phyloP scores from a whole-genome alignment of 1,140 invertebrate genomes.

The Hylaeus anthracinus region DNA sequence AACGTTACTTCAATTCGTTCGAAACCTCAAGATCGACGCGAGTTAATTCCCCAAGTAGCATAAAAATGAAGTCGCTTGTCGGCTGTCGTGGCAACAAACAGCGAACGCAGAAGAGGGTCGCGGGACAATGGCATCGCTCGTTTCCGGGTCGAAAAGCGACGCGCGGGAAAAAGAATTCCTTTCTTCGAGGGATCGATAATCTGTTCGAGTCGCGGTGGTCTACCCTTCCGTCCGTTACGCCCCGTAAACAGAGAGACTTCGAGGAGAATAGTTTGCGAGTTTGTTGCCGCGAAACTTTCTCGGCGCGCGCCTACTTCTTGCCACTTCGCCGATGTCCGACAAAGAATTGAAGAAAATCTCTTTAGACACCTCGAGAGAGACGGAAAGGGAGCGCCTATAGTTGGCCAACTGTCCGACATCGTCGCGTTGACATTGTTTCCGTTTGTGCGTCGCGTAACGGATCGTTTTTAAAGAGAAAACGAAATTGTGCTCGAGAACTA shows the following conservation, averaged over 20 bases:
- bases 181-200: constrained; percentile 55
- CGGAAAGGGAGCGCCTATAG: neutral
- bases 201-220: constrained; percentile 16
- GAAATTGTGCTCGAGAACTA: no score
- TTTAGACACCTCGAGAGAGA: neutral
- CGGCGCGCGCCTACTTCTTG: constrained; percentile 13
- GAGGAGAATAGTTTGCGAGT: constrained; percentile 31
- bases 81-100: constrained; percentile 1
- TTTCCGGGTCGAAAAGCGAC: constrained; percentile 52
- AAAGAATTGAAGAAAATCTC: constrained; percentile 10
- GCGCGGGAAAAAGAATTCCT: constrained; percentile 47
- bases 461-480: no score
- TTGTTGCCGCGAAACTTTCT: constrained; percentile 31
- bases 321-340: neutral
- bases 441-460: neutral
- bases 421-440: neutral
- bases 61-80: constrained; percentile 15
- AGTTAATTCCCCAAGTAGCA: constrained; percentile 2
- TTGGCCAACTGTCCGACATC: no score
- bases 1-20: no score
- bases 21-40: neutral
- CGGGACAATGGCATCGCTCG: constrained; percentile 29
- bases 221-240: constrained; percentile 3
- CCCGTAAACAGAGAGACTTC: neutral
- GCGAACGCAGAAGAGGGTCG: constrained; percentile 27